Percentiles rank a stretch among this genome's conserved stretches.
These are phyloP conservation scores for Clivina fossor DNA, from an alignment of 2,888 invertebrate species.

Conservation along the genomic window DNA sequence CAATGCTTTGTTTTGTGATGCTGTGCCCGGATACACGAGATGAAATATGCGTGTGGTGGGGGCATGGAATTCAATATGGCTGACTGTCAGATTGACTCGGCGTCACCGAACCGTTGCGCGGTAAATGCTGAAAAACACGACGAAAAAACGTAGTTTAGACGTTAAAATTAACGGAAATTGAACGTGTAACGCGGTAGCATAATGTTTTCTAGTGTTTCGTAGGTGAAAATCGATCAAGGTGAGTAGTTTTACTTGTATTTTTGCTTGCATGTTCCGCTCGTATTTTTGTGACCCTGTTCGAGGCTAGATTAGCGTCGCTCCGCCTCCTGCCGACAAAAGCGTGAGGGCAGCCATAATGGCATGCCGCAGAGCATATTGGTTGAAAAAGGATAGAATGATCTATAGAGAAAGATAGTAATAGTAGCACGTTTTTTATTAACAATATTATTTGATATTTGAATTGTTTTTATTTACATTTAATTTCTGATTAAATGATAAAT, in stretches of 20 bases:
- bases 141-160: neutral
- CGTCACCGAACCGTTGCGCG: neutral
- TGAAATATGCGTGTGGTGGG: slow-evolving; percentile 28
- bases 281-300: slow-evolving; percentile 31
- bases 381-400: slow-evolving; percentile 11
- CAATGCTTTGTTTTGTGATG: slow-evolving; percentile 24
- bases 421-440: slow-evolving; percentile 5
- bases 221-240: slow-evolving; percentile 6
- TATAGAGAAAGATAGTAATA: slow-evolving; percentile 16
- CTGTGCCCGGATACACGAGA: slow-evolving; percentile 17
- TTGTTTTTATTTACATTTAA: slow-evolving; percentile 13
- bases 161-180: slow-evolving; percentile 2
- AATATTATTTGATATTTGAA: slow-evolving; percentile 5
- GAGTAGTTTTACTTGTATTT: slow-evolving; percentile 27
- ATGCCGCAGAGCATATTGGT: slow-evolving; percentile 20
- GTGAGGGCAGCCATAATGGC: slow-evolving; percentile 32
- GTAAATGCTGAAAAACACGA: slow-evolving; percentile 6
- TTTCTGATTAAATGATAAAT: slow-evolving; percentile 14
- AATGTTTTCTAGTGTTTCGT: slow-evolving; percentile 1
- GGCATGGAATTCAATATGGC: slow-evolving; percentile 31
- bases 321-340: slow-evolving; percentile 21
- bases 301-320: slow-evolving; percentile 24
- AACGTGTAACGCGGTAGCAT: neutral
- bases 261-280: slow-evolving; percentile 13
- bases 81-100: slow-evolving; percentile 16